Percentiles rank a stretch among this genome's conserved stretches.
Evolutionary conservation across 2,888 invertebrate species (phyloP).

Genomic region (Dendrolimus houi): DNA sequence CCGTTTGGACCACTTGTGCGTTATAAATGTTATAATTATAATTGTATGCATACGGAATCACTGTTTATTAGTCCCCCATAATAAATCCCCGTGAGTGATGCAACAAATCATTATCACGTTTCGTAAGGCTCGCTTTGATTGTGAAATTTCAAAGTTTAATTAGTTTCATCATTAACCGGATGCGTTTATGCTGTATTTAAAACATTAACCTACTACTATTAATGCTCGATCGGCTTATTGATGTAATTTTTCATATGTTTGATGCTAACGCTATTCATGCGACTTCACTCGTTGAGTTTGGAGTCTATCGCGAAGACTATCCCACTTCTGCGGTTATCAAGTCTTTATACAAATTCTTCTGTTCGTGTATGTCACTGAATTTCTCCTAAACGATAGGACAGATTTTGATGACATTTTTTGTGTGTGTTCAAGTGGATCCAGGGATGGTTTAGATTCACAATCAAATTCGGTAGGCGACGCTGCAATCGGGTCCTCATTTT

Average conservation of each 20-base stretch:
- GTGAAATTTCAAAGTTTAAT: background rate
- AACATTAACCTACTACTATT: background rate
- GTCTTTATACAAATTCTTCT: too few species aligned
- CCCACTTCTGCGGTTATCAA: too few species aligned
- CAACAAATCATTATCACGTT: background rate
- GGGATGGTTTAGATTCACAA: too few species aligned
- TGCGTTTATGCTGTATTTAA: background rate
- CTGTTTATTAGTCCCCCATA: background rate
- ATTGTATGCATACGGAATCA: background rate
- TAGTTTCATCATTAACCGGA: background rate
- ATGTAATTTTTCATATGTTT: background rate
- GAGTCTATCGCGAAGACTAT: too few species aligned
- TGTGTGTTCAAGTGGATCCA: too few species aligned
- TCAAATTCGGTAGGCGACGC: too few species aligned
- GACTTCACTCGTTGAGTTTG: too few species aligned
- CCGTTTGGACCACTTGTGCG: constrained; percentile 4
- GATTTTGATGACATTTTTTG: too few species aligned
- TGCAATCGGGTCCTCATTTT: too few species aligned
- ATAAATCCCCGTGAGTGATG: background rate
- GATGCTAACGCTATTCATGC: too few species aligned
- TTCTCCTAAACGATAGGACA: too few species aligned
- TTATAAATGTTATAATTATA: background rate
- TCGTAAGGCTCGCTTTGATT: background rate
- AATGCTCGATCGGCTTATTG: background rate
- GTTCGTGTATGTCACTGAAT: too few species aligned